Evolutionary conservation across 2,113 vertebrate species (phyloP).

Genomic region (Megaceryle torquata): DNA sequence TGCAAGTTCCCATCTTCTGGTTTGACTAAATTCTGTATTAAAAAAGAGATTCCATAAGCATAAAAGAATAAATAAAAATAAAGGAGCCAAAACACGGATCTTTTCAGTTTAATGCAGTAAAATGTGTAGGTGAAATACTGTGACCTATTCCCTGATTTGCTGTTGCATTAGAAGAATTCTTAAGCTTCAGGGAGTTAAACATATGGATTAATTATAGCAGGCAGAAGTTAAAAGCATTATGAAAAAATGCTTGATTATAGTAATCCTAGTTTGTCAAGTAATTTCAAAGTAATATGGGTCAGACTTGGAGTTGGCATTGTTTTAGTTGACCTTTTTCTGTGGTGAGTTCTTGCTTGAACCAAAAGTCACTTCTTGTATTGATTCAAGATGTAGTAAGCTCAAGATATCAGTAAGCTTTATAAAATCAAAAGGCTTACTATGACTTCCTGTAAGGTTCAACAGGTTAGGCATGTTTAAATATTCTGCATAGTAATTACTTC

Average conservation of each 20-base stretch:
- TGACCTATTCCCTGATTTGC: background rate
- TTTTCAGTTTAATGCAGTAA: background rate
- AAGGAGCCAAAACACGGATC: background rate
- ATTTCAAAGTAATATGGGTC: background rate
- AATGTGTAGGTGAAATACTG: background rate
- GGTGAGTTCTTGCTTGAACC: background rate
- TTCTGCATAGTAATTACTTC: background rate
- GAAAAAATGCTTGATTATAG: background rate
- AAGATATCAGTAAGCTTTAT: background rate
- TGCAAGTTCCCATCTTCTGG: background rate
- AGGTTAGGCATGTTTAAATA: background rate
- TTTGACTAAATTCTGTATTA: background rate
- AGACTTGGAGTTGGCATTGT: background rate
- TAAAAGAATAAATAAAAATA: background rate
- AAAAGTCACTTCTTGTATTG: background rate
- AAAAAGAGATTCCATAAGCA: background rate
- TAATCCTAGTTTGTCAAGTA: background rate
- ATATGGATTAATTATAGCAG: background rate
- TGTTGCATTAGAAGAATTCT: background rate
- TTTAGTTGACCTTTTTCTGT: background rate
- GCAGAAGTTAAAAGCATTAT: background rate
- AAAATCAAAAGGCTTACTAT: background rate
- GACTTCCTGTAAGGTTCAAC: too few species aligned
- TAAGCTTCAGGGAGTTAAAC: background rate
- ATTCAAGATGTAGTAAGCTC: background rate